phyloP scores from a whole-genome alignment of 2,888 invertebrate species.

The Acleris sparsana region DNA sequence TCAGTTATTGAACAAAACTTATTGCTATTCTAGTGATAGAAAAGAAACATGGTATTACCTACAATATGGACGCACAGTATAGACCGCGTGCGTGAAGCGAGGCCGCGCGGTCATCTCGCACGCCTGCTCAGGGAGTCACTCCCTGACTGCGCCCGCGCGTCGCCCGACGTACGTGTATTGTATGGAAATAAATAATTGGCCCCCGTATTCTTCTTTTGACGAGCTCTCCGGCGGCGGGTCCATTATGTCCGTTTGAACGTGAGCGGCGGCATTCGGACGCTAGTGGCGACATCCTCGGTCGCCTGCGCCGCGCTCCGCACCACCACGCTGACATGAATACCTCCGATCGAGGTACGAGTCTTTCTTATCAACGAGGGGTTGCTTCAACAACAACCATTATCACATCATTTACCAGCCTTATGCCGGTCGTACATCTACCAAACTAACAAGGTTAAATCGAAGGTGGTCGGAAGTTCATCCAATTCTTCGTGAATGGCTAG shows the following conservation, averaged over 20 bases:
- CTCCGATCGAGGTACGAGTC: conserved; percentile 74
- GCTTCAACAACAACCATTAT: conserved; percentile 42
- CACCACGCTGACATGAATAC: conserved; percentile 71
- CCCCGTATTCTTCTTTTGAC: conserved; percentile 81
- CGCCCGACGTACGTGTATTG: conserved; percentile 76
- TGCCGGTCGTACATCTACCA: conserved; percentile 47
- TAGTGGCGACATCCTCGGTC: conserved; percentile 78
- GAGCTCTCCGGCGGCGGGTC: conserved; percentile 72
- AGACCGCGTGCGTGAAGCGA: no score
- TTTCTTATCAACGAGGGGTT: conserved; percentile 52
- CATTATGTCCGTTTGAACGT: conserved; percentile 77
- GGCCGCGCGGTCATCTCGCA: conserved; percentile 43
- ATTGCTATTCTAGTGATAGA: no score
- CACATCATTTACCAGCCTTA: conserved; percentile 40
- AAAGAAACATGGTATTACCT: no score
- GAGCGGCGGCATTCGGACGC: conserved; percentile 77
- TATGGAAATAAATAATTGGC: conserved; percentile 81
- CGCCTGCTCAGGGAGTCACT: conserved; percentile 63
- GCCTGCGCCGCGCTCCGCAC: conserved; percentile 68
- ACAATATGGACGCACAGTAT: no score
- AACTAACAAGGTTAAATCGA: conserved; percentile 60
- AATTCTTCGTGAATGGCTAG: conserved; percentile 66
- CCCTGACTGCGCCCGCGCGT: conserved; percentile 71
- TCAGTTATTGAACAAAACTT: neutral
- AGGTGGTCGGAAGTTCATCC: conserved; percentile 73